Evolutionary conservation across 2,797 vertebrate species (phyloP).

Genomic region (Lacerta agilis): DNA sequence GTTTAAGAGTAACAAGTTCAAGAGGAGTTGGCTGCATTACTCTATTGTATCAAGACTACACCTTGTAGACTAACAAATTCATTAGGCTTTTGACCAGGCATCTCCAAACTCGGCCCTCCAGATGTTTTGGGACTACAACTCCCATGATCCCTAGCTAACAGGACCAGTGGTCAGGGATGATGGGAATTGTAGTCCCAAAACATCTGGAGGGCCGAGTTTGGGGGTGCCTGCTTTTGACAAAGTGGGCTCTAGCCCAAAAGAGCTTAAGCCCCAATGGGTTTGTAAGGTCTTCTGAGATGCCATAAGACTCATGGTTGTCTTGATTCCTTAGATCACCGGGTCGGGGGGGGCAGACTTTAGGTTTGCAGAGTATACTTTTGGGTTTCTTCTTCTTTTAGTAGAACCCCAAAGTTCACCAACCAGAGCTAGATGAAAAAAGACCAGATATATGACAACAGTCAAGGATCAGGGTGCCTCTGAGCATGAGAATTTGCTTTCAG

Average conservation of each 20-base stretch:
- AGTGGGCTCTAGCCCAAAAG: not conserved
- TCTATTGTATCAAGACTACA: not conserved
- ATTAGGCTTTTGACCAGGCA: not conserved
- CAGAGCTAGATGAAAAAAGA: too few relatives aligned
- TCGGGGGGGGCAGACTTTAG: too few relatives aligned
- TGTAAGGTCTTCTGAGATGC: not conserved
- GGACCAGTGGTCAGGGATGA: too few relatives aligned
- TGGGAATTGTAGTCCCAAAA: too few relatives aligned
- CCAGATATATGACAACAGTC: not conserved
- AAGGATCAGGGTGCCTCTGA: not conserved
- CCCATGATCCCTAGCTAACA: too few relatives aligned
- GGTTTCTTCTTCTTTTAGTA: too few relatives aligned
- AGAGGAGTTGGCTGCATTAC: not conserved
- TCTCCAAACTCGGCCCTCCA: too few relatives aligned
- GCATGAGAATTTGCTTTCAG: not conserved
- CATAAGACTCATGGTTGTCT: not conserved
- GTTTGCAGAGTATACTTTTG: too few relatives aligned
- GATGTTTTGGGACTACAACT: too few relatives aligned
- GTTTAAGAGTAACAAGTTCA: not conserved
- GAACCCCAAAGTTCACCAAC: too few relatives aligned
- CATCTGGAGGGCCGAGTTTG: too few relatives aligned
- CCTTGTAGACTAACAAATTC: not conserved
- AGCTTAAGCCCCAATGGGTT: not conserved
- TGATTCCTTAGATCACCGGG: not conserved
- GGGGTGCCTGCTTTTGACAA: too few relatives aligned